Base-by-base conservation (phyloP, 2,888 invertebrate genomes). In the Hydroisotoma schaefferi region DNA sequence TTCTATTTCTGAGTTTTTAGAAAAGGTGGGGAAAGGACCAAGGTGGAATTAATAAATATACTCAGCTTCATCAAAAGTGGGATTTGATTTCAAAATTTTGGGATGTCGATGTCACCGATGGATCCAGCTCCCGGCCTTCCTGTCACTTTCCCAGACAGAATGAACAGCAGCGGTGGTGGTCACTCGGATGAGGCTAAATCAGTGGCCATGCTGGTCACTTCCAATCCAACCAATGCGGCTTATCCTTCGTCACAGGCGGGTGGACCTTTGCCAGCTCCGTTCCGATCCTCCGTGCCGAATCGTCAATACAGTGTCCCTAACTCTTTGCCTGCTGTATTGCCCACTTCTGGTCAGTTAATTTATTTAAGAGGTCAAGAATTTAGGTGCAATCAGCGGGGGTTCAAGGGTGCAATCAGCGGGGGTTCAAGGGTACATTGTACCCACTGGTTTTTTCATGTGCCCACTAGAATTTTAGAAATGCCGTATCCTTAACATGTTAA, bases 291-390 rank as follows among this genome's bases (percentile, higher is more conserved):
- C 10, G 26, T 40, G n/a, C 38, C 55, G 38, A 67, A 61, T 49
- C 58, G 65, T 61, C 68, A 68, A 64, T 69, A 68, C 62, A 62
- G 67, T 23, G 43, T 68, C 44, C 70, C 71, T 8, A 70, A 69
- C 61, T 69, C 69, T 37, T 65, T 70, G 46, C 69, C 69, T 56
- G 60, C 65, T 33, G 66, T 62, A 55, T 61, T 71, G 55, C 66
- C 69, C n/a, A 63, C 69, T 10, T 72, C 71, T 46, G 71, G 71
- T 71, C 48, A 37, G 26, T 18, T n/a, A n/a, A 44, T 12, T 44
- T 8, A 44, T 12, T 44, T 15, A 44, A 15, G 18, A 22, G 33
- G 18, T 37, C 22, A 20, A 18, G 4, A 29, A 23, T 20, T 10
- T 10, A 28, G 29, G 20, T 20, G 23, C 8, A 12, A 5, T 51